phyloP scores from a whole-genome alignment of 2,113 vertebrate genomes.

The Salvator merianae region DNA sequence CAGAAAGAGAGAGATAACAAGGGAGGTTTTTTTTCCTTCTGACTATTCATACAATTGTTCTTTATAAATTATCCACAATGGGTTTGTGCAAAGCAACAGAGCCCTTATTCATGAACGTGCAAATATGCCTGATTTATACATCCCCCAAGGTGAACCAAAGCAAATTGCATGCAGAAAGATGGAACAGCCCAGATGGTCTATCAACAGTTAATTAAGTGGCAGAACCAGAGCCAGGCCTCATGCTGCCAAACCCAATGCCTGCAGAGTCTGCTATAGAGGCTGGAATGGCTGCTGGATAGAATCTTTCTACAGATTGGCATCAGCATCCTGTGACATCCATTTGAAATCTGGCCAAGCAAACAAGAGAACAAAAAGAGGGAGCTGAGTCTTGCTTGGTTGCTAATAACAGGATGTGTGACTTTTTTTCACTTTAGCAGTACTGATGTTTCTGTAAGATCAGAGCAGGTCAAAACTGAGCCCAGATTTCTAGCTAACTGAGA shows the following conservation, averaged over 20 bases:
- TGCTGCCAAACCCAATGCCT: constrained; percentile 44
- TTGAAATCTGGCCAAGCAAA: constrained; percentile 42
- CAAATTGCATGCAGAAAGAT: constrained; percentile 46
- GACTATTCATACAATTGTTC: constrained; percentile 8
- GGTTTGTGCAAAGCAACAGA: background rate
- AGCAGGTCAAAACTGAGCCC: background rate
- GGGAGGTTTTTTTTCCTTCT: background rate
- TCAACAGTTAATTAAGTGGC: constrained; percentile 68
- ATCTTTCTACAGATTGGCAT: constrained; percentile 36
- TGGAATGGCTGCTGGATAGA: constrained; percentile 45
- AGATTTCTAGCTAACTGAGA: background rate
- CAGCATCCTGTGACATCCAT: constrained; percentile 35
- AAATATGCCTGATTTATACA: constrained; percentile 12
- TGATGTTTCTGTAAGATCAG: constrained; percentile 20
- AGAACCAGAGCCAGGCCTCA: constrained; percentile 38
- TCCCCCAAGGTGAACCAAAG: constrained; percentile 54
- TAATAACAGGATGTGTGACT: constrained; percentile 20
- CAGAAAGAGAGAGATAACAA: background rate
- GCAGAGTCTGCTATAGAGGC: constrained; percentile 34
- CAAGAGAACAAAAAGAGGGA: constrained; percentile 47
- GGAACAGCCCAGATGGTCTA: constrained; percentile 55
- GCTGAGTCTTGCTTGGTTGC: background rate
- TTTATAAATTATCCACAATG: background rate
- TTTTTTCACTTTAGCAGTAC: background rate
- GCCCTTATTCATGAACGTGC: background rate